Percentiles rank a stretch among this genome's conserved stretches.
phyloP scores from a whole-genome alignment of 2,888 invertebrate genomes.

The Hoplodrina blanda region DNA sequence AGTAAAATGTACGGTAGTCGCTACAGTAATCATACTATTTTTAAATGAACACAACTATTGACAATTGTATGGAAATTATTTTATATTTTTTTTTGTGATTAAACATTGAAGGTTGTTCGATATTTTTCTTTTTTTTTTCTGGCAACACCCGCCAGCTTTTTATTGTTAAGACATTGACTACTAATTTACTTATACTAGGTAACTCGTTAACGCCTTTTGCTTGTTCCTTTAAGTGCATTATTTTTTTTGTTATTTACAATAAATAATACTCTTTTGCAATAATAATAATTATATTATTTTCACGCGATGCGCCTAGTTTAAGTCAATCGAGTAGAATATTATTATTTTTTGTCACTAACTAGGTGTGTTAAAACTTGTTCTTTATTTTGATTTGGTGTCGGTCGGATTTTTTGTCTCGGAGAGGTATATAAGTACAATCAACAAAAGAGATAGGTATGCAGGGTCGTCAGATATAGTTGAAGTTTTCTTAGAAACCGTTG shows the following conservation, averaged over 20 bases:
- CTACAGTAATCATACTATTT: constrained; percentile 56
- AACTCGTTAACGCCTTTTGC: constrained; percentile 9
- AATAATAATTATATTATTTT: constrained; percentile 5
- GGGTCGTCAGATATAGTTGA: too few species aligned
- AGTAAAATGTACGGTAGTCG: constrained; percentile 55
- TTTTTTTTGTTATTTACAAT: constrained; percentile 3
- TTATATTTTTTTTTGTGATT: constrained; percentile 54
- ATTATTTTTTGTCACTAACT: constrained; percentile 28
- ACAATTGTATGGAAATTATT: constrained; percentile 57
- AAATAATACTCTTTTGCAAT: constrained; percentile 17
- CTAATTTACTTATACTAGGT: constrained; percentile 46
- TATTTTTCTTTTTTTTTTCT: constrained; percentile 48
- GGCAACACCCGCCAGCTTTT: constrained; percentile 40
- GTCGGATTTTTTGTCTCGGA: constrained; percentile 16
- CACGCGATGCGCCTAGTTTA: constrained; percentile 27
- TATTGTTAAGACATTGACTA: constrained; percentile 19
- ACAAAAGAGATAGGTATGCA: too few species aligned
- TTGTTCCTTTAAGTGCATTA: constrained; percentile 1
- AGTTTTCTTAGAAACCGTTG: too few species aligned
- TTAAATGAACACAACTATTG: constrained; percentile 42
- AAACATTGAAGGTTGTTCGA: constrained; percentile 53
- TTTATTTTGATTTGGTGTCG: constrained; percentile 42
- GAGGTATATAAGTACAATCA: too few species aligned
- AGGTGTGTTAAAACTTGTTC: constrained; percentile 36
- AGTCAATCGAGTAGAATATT: constrained; percentile 35